Evolutionary conservation across 92 coral and sea anemone genomes (phyloP).

Genomic region (Scolanthus callimorphus): DNA sequence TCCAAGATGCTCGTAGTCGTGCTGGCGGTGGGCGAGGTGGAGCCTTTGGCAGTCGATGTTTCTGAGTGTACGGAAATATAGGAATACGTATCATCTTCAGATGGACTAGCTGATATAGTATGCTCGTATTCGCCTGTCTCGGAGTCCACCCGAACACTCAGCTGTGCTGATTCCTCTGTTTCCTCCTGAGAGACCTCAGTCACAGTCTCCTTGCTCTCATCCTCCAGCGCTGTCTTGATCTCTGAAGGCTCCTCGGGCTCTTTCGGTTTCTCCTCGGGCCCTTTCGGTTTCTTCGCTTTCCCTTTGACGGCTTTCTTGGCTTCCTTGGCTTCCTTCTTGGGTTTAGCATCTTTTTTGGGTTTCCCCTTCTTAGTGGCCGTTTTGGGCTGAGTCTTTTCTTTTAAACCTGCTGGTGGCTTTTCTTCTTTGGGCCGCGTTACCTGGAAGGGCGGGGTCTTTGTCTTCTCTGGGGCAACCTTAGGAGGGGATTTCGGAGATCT

Average conservation of each 20-base stretch:
- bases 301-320: constrained; percentile 25
- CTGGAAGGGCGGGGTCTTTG: constrained; percentile 66
- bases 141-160: constrained; percentile 68
- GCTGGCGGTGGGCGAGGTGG: constrained; percentile 22
- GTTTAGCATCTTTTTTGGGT: constrained; percentile 14
- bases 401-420: constrained; percentile 67
- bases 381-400: constrained; percentile 20
- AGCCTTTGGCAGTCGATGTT: constrained; percentile 26
- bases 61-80: constrained; percentile 42
- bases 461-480: constrained; percentile 15
- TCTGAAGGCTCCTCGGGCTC: constrained; percentile 10
- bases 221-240: constrained; percentile 3
- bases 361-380: constrained; percentile 20
- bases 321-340: constrained; percentile 32
- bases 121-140: constrained; percentile 85
- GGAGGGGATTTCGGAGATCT: constrained; percentile 4
- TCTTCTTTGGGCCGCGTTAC: constrained; percentile 64
- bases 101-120: constrained; percentile 34
- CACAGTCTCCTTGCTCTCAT: constrained; percentile 6
- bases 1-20: constrained; percentile 26
- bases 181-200: constrained; percentile 9
- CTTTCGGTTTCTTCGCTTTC: constrained; percentile 23
- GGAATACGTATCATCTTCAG: constrained; percentile 28
- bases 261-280: constrained; percentile 20
- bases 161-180: constrained; percentile 30